Percentiles rank a stretch among this genome's conserved stretches.
These are phyloP conservation scores for Deroplatys truncata DNA, from an alignment of 2,888 invertebrate species.

Conservation along the genomic window DNA sequence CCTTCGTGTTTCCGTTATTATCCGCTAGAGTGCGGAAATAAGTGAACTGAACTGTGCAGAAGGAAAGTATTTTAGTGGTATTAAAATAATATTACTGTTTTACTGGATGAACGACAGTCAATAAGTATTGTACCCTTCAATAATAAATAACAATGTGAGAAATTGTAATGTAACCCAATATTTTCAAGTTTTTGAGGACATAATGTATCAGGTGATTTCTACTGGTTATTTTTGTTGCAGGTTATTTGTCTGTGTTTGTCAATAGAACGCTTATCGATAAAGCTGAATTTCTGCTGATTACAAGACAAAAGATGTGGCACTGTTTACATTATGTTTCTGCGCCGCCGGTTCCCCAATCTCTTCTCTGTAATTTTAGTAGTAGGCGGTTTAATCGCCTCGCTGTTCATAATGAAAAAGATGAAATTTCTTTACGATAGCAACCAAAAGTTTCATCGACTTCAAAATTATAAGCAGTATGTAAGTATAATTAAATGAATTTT, in stretches of 20 bases:
- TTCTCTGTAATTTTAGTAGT: slow-evolving; percentile 39
- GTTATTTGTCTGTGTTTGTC: background rate
- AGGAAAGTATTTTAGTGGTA: background rate
- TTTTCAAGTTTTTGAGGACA: too few relatives aligned
- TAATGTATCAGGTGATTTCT: too few relatives aligned
- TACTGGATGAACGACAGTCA: background rate
- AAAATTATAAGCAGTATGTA: slow-evolving; percentile 48
- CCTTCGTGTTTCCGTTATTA: background rate
- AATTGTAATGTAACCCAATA: background rate
- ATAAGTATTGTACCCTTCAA: background rate
- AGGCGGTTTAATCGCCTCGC: slow-evolving; percentile 39
- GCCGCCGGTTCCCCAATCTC: slow-evolving; percentile 41
- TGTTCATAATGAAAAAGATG: slow-evolving; percentile 46
- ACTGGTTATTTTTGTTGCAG: background rate
- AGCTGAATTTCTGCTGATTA: background rate
- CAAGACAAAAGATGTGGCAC: slow-evolving; percentile 14
- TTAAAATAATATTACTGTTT: background rate
- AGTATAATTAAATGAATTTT: slow-evolving; percentile 33
- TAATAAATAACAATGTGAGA: background rate
- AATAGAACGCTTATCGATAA: background rate
- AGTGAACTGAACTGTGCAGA: background rate
- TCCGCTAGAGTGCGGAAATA: background rate
- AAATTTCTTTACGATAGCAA: slow-evolving; percentile 48
- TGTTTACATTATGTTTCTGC: slow-evolving; percentile 37
- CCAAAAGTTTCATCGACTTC: slow-evolving; percentile 46